Base-by-base conservation (phyloP, 2,888 invertebrate genomes). In the Amblyjoppa fuscipennis region DNA sequence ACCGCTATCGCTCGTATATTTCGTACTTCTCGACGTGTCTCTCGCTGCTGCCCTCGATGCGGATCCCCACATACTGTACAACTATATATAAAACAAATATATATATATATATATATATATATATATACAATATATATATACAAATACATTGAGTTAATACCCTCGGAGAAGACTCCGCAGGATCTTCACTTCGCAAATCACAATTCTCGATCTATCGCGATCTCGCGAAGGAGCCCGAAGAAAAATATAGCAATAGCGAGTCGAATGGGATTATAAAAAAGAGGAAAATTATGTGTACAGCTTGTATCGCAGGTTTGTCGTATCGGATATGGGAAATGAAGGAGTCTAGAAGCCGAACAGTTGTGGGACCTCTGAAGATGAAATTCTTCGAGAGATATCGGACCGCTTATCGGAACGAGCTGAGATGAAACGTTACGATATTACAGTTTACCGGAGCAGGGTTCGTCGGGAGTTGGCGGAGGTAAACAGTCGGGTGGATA, bases 1-100 rank as follows among this genome's bases (percentile, higher is more conserved):
- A 88, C 84, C 87, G 71, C 90, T 91, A 92, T 92, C 89, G 91
- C 90, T 91, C 91, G 91, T 92, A 92, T 91, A 92, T 92, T 88
- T 86, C 73, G 85, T 74, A 70, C 64, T 78, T 75, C 77, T 81
- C 83, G 81, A 87, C 85, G 80, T 81, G 64, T 80, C 73, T 74
- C 70, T 28, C 38, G 56, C 53, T 28, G 66, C 53, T 80, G 59
- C 64, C 38, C 64, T 75, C 71, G 80, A 84, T 84, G 61, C 71
- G 51, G 80, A 81, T 68, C 68, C 66, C 59, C 68, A 71, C 64
- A 61, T 6, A 45, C 16, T 38, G 64, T 61, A 41, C 45, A 71
- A 69, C 11, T 49, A 16, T 74, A 11, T 13, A 41, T 28, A 25
- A 49, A 16, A 49, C 5, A 16, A 13, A 49, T 49, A 49, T 49